Percentiles rank a stretch among this genome's conserved stretches.
These are phyloP conservation scores for Pegea sp. DNA, from an alignment of 23 tunicate species.

Conservation along the genomic window DNA sequence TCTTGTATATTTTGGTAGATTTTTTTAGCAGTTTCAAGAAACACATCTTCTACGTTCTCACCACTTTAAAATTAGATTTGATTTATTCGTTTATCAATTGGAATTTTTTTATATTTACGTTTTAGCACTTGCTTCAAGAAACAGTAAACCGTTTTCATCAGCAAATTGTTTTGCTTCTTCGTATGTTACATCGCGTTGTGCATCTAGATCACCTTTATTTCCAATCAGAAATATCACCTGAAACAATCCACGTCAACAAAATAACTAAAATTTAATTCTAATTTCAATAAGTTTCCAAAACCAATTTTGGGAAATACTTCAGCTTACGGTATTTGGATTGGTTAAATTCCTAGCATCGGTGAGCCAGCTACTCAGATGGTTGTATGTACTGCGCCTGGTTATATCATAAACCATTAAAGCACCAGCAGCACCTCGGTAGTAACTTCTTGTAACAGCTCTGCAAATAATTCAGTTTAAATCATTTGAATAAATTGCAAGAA, in stretches of 20 bases:
- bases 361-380: slow-evolving; percentile 82
- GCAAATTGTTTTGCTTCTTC: slow-evolving; percentile 98
- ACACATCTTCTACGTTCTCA: slow-evolving; percentile 99
- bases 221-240: slow-evolving; percentile 90
- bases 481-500: no score
- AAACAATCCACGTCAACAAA: background rate
- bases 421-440: slow-evolving; percentile 97
- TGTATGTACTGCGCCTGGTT: slow-evolving; percentile 85
- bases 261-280: background rate
- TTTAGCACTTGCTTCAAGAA: slow-evolving; percentile 91
- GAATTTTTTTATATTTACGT: slow-evolving; percentile 20
- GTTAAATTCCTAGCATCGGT: slow-evolving; percentile 93
- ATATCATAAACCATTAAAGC: slow-evolving; percentile 99
- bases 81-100: background rate
- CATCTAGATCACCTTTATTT: slow-evolving; percentile 89
- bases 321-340: slow-evolving; percentile 78
- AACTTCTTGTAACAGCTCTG: slow-evolving; percentile 98
- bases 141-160: slow-evolving; percentile 82
- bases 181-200: slow-evolving; percentile 75
- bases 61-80: slow-evolving; percentile 22
- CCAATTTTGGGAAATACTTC: background rate
- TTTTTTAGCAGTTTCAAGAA: slow-evolving; percentile 95
- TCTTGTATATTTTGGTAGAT: slow-evolving; percentile 98
- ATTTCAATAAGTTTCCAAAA: background rate
- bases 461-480: background rate